Percentiles rank a stretch among this genome's conserved stretches.
Conservation (phyloP, 2,797 vertebrate genomes). For the Rhinatrema bivittatum region DNA sequence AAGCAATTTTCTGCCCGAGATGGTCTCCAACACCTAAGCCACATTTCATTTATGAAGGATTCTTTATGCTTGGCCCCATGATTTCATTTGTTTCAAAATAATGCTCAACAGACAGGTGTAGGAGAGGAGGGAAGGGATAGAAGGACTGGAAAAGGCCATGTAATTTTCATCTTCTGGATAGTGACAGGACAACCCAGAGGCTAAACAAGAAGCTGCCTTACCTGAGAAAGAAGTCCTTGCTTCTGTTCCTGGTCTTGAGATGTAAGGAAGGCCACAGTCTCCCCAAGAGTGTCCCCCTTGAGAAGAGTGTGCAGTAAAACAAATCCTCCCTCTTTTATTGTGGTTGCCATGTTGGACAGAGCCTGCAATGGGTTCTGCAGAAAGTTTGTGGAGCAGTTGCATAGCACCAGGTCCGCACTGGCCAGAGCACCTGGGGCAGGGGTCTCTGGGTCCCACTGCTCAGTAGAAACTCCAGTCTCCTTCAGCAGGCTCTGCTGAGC, state of each 20-base stretch:
- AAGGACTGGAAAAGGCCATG: too few species aligned
- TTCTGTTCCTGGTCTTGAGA: constrained; percentile 39
- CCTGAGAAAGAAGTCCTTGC: constrained; percentile 70
- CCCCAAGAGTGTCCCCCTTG: constrained; percentile 72
- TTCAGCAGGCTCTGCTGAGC: constrained; percentile 51
- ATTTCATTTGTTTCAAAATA: too few species aligned
- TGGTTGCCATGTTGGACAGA: constrained; percentile 68
- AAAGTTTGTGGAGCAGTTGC: constrained; percentile 61
- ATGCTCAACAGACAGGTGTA: too few species aligned
- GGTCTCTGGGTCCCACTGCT: constrained; percentile 73
- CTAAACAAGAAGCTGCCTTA: too few species aligned
- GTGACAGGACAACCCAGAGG: too few species aligned
- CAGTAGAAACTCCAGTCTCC: constrained; percentile 42
- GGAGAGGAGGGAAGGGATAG: too few species aligned
- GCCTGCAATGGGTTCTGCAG: constrained; percentile 36
- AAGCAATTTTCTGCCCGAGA: too few species aligned
- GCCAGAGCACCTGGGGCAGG: constrained; percentile 51
- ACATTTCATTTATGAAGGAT: too few species aligned
- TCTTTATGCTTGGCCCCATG: too few species aligned
- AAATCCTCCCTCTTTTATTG: constrained; percentile 75
- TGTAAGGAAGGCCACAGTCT: constrained; percentile 72
- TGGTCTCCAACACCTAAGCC: too few species aligned
- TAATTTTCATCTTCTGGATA: too few species aligned
- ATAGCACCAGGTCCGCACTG: constrained; percentile 71
- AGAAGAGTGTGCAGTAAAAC: constrained; percentile 81